These are phyloP conservation scores for Phymanthus crucifer DNA, from an alignment of 92 coral and sea anemone species.

Conservation along the genomic window DNA sequence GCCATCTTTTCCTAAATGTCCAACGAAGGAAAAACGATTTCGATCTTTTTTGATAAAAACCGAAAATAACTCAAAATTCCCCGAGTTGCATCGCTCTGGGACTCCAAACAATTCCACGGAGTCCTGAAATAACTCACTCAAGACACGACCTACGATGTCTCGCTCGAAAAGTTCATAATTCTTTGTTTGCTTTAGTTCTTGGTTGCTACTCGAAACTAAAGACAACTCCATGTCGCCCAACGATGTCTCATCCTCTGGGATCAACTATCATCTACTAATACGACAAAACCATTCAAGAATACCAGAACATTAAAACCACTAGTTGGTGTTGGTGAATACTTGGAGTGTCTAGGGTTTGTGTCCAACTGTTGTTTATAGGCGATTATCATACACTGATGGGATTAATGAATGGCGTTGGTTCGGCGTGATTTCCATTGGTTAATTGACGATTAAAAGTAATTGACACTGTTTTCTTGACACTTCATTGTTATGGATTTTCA, in stretches of 20 bases:
- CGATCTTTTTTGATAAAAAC: slow-evolving; percentile 62
- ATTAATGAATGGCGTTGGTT: slow-evolving; percentile 3
- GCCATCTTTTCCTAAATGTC: slow-evolving; percentile 71
- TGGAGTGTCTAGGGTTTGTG: background rate
- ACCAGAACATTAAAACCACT: background rate
- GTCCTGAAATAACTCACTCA: slow-evolving; percentile 49
- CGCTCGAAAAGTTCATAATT: slow-evolving; percentile 50
- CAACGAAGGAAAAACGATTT: slow-evolving; percentile 54
- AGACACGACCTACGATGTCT: slow-evolving; percentile 67
- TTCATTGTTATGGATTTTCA: background rate
- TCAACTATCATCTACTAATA: background rate
- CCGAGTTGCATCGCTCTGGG: slow-evolving; percentile 43
- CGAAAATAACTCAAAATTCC: slow-evolving; percentile 58
- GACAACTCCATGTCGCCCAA: background rate
- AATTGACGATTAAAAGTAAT: background rate
- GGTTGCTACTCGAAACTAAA: slow-evolving; percentile 13
- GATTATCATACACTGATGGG: slow-evolving; percentile 17
- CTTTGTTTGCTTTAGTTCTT: slow-evolving; percentile 11
- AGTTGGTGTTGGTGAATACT: background rate
- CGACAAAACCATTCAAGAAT: background rate
- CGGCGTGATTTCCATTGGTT: slow-evolving; percentile 1
- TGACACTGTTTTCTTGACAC: background rate
- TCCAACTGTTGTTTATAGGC: slow-evolving; percentile 24
- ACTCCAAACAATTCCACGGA: slow-evolving; percentile 70
- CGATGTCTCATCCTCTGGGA: background rate